Base-by-base conservation (phyloP, 2,888 invertebrate species). In the Dioctria linearis region DNA sequence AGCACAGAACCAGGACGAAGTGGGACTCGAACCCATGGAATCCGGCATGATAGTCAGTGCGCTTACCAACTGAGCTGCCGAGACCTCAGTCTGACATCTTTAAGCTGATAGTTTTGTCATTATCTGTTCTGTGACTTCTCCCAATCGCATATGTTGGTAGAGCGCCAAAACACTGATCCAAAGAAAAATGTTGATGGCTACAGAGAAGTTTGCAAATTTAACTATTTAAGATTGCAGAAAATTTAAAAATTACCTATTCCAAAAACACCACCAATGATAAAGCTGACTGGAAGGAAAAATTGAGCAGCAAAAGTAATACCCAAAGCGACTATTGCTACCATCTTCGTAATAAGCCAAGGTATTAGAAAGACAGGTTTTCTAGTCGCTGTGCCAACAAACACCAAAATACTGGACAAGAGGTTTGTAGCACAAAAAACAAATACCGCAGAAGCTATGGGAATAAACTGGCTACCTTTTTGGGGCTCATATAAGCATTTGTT, bases 281-380 rank as follows among this genome's bases (percentile, higher is more conserved):
- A 54, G 11, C 54, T 8, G 11, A 8, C 1, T 54, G 4, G 54
- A 54, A 11, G 54, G 54, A 54, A 2, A 54, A 8, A 69, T 4
- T 51, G 49, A 11, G 25, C 25, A 25, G 25, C 25, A 25, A 25
- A 25, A 25, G 25, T 25, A 69, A 69, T 51, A 39, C 8, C 4
- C 37, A 69, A 51, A 5, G 51, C 49, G 3, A 59, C n/a, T 11
- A 54, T 40, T 6, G 65, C 76, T 8, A 80, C 6, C 43, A 80
- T 75, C 8, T 80, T 80, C 39, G 66, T 43, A 9, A 80, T 40
- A 5, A 80, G 25, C 57, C 76, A 80, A 5, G 80, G 80, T 39
- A 80, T 54, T 4, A 80, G 37, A 42, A 75, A 61, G 11, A 63
- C n/a, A 8, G 66, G 71, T 39, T 63, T 67, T n/a, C 63, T 25